Percentiles rank a stretch among this genome's conserved stretches.
These are phyloP conservation scores for Patella caerulea DNA, from an alignment of 2,888 invertebrate species.

Conservation along the genomic window DNA sequence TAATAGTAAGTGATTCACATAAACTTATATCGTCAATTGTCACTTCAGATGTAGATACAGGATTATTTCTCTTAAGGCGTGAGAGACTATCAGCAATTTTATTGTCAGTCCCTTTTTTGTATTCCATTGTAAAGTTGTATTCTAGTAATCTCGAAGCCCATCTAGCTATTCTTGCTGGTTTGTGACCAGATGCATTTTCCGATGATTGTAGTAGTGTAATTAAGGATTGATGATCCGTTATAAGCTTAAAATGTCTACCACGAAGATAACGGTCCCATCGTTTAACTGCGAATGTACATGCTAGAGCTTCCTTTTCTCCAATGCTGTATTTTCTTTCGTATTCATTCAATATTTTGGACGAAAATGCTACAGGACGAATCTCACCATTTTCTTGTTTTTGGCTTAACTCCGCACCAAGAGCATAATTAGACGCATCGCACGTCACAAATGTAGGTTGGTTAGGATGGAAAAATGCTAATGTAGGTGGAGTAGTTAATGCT, in stretches of 20 bases:
- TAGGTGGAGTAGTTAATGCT: no score
- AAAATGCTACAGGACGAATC: slow-evolving; percentile 16
- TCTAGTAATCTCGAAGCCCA: slow-evolving; percentile 21
- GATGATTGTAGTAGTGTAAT: slow-evolving; percentile 8
- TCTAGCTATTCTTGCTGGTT: slow-evolving; percentile 22
- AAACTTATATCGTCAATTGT: no score
- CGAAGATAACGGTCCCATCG: slow-evolving; percentile 15
- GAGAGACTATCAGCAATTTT: slow-evolving; percentile 26
- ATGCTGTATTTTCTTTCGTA: slow-evolving; percentile 9
- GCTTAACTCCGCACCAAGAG: background rate
- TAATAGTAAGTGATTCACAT: no score
- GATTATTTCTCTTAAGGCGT: background rate
- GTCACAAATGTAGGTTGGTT: no score
- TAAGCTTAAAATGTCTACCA: slow-evolving; percentile 10
- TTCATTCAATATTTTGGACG: background rate
- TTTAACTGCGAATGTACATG: slow-evolving; percentile 11
- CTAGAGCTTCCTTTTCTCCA: slow-evolving; percentile 22
- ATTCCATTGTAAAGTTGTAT: slow-evolving; percentile 23
- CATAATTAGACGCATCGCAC: slow-evolving; percentile 11
- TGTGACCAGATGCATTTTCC: slow-evolving; percentile 8
- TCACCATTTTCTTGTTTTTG: slow-evolving; percentile 4
- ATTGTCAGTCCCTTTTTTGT: slow-evolving; percentile 17
- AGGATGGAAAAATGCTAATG: no score
- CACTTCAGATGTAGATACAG: background rate
- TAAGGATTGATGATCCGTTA: slow-evolving; percentile 11